Base-by-base conservation (phyloP, 2,888 invertebrate genomes). In the Drosophila histrio region DNA sequence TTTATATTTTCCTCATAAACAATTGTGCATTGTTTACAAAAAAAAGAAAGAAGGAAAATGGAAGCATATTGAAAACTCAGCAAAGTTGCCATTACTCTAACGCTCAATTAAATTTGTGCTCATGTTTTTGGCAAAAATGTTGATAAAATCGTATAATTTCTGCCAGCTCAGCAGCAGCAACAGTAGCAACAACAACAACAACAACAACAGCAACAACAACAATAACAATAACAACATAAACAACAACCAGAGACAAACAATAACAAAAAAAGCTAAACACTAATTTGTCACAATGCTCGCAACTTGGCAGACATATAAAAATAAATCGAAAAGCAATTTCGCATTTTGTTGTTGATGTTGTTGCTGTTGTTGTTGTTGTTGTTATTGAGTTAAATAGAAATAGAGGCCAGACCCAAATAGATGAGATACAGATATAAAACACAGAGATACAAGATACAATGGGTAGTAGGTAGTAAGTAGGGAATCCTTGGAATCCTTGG, bases 311-410 rank as follows among this genome's bases (percentile, higher is more conserved):
- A 74, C 77, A 76, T 75, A 71, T 76, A 70, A 79, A 82, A 85
- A 85, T 87, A 85, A 85, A 85, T 85, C 87, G 84, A 85, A 85
- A 85, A 85, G 85, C 84, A 87, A 85, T 85, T 87, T 85, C 84
- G 72, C 64, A 73, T 41, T 30, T 52, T 15, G 52, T 52, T 52
- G 39, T 39, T 49, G 26, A 68, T 50, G 63, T 15, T 57, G 46
- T 28, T 50, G 7, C 30, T 50, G 15, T 38, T 28, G 17, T 26
- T 59, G 26, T 30, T 47, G 28, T 26, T 44, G 50, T 56, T 70
- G 50, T 65, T 74, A 50, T 75, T 76, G 77, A 71, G 80, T 79
- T 85, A 80, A 80, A 78, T 76, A 75, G 76, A 74, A 66, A 70
- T 66, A 56, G 66, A 73, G 73, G 60, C 70, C 30, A 52, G 43